Percentiles rank a stretch among this genome's conserved stretches.
These are phyloP conservation scores for Meda fulgida DNA, from an alignment of 2,797 vertebrate genomes.

Conservation along the genomic window DNA sequence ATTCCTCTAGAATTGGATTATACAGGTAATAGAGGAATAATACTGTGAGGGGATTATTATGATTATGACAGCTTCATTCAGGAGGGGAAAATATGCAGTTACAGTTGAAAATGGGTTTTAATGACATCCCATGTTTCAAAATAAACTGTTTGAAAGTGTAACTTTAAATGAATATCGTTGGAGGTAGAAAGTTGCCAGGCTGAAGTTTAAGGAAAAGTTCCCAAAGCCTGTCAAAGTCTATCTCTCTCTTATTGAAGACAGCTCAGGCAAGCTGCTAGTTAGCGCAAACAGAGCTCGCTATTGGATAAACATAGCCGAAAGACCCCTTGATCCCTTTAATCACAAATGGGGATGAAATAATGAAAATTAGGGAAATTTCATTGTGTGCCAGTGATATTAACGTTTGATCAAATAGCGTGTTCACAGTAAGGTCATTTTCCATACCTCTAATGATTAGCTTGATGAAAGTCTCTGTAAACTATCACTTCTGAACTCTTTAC, in stretches of 20 bases:
- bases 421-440: background rate
- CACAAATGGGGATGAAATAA: conserved; percentile 27
- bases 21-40: conserved; percentile 38
- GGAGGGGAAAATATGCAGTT: conserved; percentile 2
- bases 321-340: conserved; percentile 22
- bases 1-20: conserved; percentile 48
- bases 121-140: background rate
- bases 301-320: conserved; percentile 27
- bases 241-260: conserved; percentile 2
- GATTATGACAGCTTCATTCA: conserved; percentile 30
- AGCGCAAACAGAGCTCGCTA: background rate
- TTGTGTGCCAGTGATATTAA: conserved; percentile 30
- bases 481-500: conserved; percentile 9
- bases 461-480: conserved; percentile 39
- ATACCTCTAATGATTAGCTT: conserved; percentile 39
- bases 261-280: conserved; percentile 28
- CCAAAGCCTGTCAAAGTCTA: conserved; percentile 22
- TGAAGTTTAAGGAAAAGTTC: conserved; percentile 26
- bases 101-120: conserved; percentile 18
- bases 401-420: conserved; percentile 35
- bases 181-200: background rate
- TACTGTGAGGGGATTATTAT: conserved; percentile 14
- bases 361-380: conserved; percentile 27
- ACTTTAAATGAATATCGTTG: conserved; percentile 6
- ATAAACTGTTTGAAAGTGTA: conserved; percentile 6